phyloP scores from a whole-genome alignment of 2,113 vertebrate species.

The Columba janthina region DNA sequence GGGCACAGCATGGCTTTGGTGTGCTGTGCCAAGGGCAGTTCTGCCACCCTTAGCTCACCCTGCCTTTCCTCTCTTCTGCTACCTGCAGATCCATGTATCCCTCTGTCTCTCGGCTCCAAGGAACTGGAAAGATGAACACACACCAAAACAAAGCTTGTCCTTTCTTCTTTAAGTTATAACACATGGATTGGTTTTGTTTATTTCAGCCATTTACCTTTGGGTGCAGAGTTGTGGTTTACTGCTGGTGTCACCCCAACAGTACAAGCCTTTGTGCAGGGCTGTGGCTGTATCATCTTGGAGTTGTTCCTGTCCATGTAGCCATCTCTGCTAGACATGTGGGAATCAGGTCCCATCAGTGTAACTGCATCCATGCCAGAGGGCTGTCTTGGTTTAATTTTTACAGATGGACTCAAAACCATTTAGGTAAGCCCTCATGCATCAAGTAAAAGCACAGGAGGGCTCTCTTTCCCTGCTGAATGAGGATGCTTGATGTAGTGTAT shows the following conservation, averaged over 20 bases:
- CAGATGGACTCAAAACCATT: not conserved
- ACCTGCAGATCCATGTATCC: rapidly evolving
- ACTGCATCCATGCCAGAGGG: not conserved
- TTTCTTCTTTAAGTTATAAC: not conserved
- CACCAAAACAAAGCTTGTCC: not conserved
- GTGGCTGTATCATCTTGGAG: not conserved
- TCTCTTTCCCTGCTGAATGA: not conserved
- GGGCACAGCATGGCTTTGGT: rapidly evolving
- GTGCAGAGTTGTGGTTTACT: not conserved
- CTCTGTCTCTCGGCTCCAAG: not conserved
- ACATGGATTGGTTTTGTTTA: not conserved
- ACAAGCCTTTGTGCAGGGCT: rapidly evolving
- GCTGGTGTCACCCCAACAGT: rapidly evolving
- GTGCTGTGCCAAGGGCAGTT: not conserved
- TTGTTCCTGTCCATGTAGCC: not conserved
- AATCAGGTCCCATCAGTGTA: not conserved
- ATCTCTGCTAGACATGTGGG: not conserved
- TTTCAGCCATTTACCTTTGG: not conserved
- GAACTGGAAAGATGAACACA: not conserved
- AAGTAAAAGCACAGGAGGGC: not conserved
- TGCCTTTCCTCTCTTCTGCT: not conserved
- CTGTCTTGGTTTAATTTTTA: not conserved
- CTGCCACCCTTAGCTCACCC: not conserved
- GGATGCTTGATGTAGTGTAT: not conserved
- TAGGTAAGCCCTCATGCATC: not conserved